Percentiles rank a stretch among this genome's conserved stretches.
These are phyloP conservation scores for Cryptocephalus moraei DNA, from an alignment of 2,888 invertebrate species.

Conservation along the genomic window DNA sequence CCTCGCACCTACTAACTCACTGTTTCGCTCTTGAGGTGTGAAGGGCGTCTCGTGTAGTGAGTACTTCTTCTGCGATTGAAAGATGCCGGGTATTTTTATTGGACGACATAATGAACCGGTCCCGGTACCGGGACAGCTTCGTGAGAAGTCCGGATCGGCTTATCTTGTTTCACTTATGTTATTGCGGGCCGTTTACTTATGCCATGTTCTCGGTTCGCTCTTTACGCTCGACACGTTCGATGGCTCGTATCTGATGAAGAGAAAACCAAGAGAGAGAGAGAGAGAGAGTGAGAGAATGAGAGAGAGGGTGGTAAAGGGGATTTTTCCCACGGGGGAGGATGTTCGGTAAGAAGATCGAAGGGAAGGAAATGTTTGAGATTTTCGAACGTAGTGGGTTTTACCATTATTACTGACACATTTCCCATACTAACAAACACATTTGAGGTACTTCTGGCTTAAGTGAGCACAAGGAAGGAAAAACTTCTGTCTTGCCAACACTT, in stretches of 20 bases:
- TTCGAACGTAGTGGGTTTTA: no score
- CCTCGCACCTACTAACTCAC: neutral
- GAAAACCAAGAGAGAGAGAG: constrained; percentile 1
- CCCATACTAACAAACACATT: no score
- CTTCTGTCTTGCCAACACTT: no score
- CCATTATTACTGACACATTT: no score
- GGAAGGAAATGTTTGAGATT: neutral
- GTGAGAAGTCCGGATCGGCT: constrained; percentile 30
- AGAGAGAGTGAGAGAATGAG: neutral
- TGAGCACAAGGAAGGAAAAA: no score
- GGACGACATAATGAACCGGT: constrained; percentile 24
- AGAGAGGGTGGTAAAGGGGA: neutral
- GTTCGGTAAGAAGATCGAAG: neutral
- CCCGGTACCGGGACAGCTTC: constrained; percentile 21
- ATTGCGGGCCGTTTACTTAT: constrained; percentile 29
- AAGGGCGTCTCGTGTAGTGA: constrained; percentile 11
- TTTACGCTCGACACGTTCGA: constrained; percentile 27
- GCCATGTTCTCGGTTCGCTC: constrained; percentile 23
- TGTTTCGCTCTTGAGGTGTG: constrained; percentile 9
- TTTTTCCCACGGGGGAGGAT: no score
- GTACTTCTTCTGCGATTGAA: constrained; percentile 9
- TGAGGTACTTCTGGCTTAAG: no score
- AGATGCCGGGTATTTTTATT: constrained; percentile 16
- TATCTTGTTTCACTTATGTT: constrained; percentile 30
- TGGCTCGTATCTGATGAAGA: constrained; percentile 20